phyloP scores from a whole-genome alignment of 1,140 invertebrate species.

The Drosophila novamexicana region DNA sequence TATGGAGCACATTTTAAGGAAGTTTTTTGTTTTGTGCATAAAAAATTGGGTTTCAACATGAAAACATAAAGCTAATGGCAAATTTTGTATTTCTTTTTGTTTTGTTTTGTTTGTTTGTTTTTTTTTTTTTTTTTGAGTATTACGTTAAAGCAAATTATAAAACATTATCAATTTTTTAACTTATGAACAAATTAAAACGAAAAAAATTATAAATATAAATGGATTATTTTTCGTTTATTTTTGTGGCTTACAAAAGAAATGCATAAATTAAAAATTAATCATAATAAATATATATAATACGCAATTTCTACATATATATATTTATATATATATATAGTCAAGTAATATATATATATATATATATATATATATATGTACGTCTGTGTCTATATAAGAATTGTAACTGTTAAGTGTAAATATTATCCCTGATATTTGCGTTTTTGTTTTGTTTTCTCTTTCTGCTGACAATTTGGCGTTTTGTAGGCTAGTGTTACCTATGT shows the following conservation, averaged over 20 bases:
- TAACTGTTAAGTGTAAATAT: constrained; percentile 28
- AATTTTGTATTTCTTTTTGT: constrained; percentile 13
- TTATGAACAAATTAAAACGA: constrained; percentile 18
- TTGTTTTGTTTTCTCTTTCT: constrained; percentile 28
- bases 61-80: constrained; percentile 38
- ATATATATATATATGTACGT: constrained; percentile 27
- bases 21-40: not conserved
- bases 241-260: constrained; percentile 55
- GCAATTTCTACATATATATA: constrained; percentile 7
- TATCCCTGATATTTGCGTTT: constrained; percentile 70
- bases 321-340: constrained; percentile 14
- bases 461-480: constrained; percentile 71
- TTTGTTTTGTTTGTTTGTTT: not conserved
- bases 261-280: constrained; percentile 48
- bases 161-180: constrained; percentile 35
- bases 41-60: constrained; percentile 2
- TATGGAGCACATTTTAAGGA: constrained; percentile 1
- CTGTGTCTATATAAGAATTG: constrained; percentile 3
- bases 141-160: constrained; percentile 23
- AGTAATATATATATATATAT: not conserved
- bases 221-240: constrained; percentile 35
- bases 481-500: constrained; percentile 39
- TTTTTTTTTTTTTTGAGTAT: constrained; percentile 42
- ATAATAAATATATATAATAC: constrained; percentile 21
- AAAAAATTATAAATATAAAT: constrained; percentile 30